Evolutionary conservation across 2,888 invertebrate genomes (phyloP).

Genomic region (Oasisia sp.): DNA sequence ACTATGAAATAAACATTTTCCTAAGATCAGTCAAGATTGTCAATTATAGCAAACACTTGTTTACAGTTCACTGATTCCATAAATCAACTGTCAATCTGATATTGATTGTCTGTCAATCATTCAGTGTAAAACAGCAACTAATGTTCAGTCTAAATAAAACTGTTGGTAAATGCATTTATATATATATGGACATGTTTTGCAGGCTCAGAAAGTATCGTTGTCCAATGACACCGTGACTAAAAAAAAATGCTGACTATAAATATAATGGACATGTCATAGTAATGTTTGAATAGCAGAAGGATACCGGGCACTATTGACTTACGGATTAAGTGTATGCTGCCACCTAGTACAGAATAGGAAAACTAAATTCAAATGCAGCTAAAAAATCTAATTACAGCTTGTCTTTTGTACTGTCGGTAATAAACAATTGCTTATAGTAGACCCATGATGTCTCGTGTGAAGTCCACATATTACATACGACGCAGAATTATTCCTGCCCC

Average conservation of each 20-base stretch:
- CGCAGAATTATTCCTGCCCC: not conserved
- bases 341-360: slow-evolving; percentile 2
- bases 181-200: not conserved
- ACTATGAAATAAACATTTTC: too few species aligned
- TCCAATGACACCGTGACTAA: not conserved
- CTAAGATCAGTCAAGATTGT: too few species aligned
- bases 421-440: not conserved
- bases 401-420: not conserved
- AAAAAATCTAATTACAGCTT: not conserved
- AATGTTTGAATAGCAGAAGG: not conserved
- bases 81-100: too few species aligned
- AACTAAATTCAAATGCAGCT: not conserved
- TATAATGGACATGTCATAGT: not conserved
- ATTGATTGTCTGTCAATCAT: too few species aligned
- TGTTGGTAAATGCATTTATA: not conserved
- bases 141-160: too few species aligned
- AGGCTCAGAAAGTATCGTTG: not conserved
- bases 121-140: too few species aligned
- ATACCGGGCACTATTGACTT: not conserved
- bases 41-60: too few species aligned
- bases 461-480: not conserved
- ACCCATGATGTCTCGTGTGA: not conserved
- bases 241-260: not conserved
- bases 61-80: too few species aligned
- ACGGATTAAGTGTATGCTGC: not conserved